These are phyloP conservation scores for Somateria mollissima DNA, from an alignment of 2,797 vertebrate species.

Conservation along the genomic window DNA sequence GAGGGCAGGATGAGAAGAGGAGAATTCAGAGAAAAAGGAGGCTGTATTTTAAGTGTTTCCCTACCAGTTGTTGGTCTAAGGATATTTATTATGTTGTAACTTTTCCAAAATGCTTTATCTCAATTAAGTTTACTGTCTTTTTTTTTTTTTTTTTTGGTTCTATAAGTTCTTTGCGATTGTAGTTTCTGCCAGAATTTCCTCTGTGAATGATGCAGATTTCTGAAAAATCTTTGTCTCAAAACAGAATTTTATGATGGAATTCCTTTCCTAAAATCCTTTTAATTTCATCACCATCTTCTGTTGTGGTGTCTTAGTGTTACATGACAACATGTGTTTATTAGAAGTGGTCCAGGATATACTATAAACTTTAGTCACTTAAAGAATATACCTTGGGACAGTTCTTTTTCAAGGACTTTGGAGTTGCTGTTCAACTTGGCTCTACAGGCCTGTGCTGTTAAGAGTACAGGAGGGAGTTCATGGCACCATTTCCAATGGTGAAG, in stretches of 20 bases:
- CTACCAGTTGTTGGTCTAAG: not conserved
- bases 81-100: not conserved
- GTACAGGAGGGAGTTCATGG: not conserved
- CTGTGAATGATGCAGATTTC: not conserved
- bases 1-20: constrained; percentile 24
- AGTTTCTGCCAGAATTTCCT: not conserved
- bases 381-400: not conserved
- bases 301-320: not conserved
- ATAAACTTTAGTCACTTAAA: not conserved
- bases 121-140: not conserved
- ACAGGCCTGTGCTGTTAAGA: too few relatives aligned
- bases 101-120: not conserved
- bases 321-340: not conserved
- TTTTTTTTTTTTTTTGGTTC: not conserved
- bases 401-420: not conserved
- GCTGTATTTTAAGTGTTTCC: not conserved
- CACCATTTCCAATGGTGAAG: not conserved
- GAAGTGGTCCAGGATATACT: not conserved
- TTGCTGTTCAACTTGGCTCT: not conserved
- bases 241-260: not conserved
- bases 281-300: not conserved
- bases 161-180: not conserved
- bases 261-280: not conserved
- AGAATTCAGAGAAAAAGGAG: not conserved
- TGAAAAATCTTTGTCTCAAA: not conserved